These are phyloP conservation scores for Priapulus caudatus DNA, from an alignment of 2,888 invertebrate species.

Conservation along the genomic window DNA sequence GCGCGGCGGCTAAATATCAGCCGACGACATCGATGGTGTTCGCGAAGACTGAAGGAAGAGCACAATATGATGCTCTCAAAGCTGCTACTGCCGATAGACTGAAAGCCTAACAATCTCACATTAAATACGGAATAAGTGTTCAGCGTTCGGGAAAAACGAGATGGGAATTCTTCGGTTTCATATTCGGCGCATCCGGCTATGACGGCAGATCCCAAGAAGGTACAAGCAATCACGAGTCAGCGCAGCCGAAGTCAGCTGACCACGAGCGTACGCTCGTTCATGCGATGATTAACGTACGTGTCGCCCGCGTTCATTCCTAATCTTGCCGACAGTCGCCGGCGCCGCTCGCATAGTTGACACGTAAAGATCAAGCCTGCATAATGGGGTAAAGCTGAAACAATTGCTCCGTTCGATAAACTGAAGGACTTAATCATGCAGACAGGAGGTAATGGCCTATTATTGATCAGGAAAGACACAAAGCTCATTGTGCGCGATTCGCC, in stretches of 20 bases:
- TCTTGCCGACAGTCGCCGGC: slow-evolving; percentile 19
- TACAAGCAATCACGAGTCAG: slow-evolving; percentile 8
- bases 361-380: too few species aligned
- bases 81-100: slow-evolving; percentile 22
- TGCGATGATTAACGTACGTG: slow-evolving; percentile 19
- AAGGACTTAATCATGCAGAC: too few species aligned
- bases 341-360: slow-evolving; percentile 21
- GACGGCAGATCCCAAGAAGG: slow-evolving; percentile 10
- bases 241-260: neutral
- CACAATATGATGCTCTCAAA: slow-evolving; percentile 28
- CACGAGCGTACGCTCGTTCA: slow-evolving; percentile 16
- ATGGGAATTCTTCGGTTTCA: slow-evolving; percentile 14
- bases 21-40: slow-evolving; percentile 36
- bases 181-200: slow-evolving; percentile 12
- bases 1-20: slow-evolving; percentile 33
- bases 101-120: slow-evolving; percentile 19
- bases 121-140: slow-evolving; percentile 29
- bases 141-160: slow-evolving; percentile 17
- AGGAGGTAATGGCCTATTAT: too few species aligned
- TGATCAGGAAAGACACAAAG: slow-evolving; percentile 13
- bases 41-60: slow-evolving; percentile 24
- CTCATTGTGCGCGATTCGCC: slow-evolving; percentile 18
- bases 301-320: slow-evolving; percentile 22
- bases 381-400: too few species aligned
- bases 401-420: too few species aligned